Evolutionary conservation across 2,888 invertebrate species (phyloP).

Genomic region (Pachycephus smyrnensis): DNA sequence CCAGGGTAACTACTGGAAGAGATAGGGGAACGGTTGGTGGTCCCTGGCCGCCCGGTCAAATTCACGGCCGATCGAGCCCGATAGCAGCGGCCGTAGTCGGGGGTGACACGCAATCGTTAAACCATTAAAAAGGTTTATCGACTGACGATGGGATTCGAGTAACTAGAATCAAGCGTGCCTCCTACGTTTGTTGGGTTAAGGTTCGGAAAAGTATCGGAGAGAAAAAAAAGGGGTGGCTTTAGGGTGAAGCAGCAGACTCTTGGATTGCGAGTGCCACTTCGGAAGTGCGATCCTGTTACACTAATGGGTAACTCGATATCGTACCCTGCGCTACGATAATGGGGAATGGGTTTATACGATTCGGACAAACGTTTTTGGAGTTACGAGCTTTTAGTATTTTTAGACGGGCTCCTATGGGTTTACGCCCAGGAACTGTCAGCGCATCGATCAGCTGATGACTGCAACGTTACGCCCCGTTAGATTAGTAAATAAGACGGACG

Average conservation of each 20-base stretch:
- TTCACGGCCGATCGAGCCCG: conserved; percentile 16
- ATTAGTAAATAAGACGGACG: conserved; percentile 41
- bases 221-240: not conserved
- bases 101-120: conserved; percentile 28
- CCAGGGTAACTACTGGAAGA: conserved; percentile 29
- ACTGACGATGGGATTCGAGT: conserved; percentile 32
- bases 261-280: conserved; percentile 8
- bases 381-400: conserved; percentile 16
- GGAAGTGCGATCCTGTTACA: conserved; percentile 33
- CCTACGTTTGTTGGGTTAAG: not conserved
- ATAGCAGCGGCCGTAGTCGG: not conserved
- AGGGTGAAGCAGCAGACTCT: not conserved
- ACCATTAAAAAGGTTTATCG: conserved; percentile 35
- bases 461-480: conserved; percentile 51
- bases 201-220: not conserved
- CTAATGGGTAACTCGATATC: conserved; percentile 42
- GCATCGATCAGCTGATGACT: conserved; percentile 54
- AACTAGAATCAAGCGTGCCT: conserved; percentile 24
- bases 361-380: conserved; percentile 20
- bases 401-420: not conserved
- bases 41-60: conserved; percentile 8
- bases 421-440: conserved; percentile 21
- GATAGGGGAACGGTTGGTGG: conserved; percentile 5
- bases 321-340: not conserved
- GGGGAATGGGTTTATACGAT: not conserved